Evolutionary conservation across 2,888 invertebrate genomes (phyloP).

Genomic region (Drosophila atripex): DNA sequence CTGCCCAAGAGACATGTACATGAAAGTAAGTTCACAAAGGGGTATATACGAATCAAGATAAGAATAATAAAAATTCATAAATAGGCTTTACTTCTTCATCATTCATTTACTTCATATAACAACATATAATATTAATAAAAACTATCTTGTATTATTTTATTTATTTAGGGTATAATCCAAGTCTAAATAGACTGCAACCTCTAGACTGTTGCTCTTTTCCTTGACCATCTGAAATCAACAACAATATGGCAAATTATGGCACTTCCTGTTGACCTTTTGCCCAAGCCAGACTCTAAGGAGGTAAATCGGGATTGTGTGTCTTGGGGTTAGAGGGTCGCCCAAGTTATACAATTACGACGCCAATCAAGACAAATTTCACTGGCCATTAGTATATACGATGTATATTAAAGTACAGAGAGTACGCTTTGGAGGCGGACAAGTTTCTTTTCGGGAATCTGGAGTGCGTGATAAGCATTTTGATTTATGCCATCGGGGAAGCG

Average conservation of each 20-base stretch:
- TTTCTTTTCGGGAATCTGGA: conserved; percentile 29
- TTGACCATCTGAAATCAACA: conserved; percentile 46
- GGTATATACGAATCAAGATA: not conserved
- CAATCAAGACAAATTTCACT: conserved; percentile 54
- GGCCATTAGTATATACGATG: conserved; percentile 46
- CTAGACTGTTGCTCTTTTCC: conserved; percentile 27
- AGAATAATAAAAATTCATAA: not conserved
- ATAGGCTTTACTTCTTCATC: too few relatives aligned
- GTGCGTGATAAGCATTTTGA: conserved; percentile 78
- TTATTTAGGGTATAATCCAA: conserved; percentile 8
- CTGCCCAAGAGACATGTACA: conserved; percentile 10
- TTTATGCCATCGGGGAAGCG: conserved; percentile 70
- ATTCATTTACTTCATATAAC: too few relatives aligned
- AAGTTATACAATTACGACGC: conserved; percentile 72
- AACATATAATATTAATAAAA: too few relatives aligned
- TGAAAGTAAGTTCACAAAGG: not conserved
- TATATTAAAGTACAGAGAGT: not conserved
- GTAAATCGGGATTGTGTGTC: conserved; percentile 9
- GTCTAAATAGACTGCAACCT: not conserved
- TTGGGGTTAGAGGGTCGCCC: conserved; percentile 35
- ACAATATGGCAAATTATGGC: conserved; percentile 77
- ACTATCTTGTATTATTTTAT: not conserved
- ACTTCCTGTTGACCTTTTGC: conserved; percentile 70
- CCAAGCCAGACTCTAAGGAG: conserved; percentile 11
- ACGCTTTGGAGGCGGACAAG: conserved; percentile 33